These are phyloP conservation scores for Apus apus DNA, from an alignment of 2,113 vertebrate species.

Conservation along the genomic window DNA sequence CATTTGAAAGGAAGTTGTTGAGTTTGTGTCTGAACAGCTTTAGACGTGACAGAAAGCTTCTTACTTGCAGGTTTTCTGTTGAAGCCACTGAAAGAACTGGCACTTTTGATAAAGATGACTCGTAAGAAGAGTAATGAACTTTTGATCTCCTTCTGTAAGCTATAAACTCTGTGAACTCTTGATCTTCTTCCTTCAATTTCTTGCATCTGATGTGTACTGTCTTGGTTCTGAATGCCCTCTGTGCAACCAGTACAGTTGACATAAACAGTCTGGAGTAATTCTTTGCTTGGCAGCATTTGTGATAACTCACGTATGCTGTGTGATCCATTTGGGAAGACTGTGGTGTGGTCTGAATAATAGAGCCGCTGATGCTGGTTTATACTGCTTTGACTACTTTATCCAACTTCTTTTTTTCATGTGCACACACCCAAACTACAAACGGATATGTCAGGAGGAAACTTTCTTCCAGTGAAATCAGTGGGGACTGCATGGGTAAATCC, in stretches of 20 bases:
- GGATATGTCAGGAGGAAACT: not conserved
- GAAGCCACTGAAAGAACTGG: not conserved
- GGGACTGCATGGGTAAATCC: not conserved
- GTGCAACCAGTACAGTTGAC: not conserved
- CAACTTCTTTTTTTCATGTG: not conserved
- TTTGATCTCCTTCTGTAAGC: not conserved
- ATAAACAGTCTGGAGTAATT: not conserved
- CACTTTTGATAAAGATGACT: not conserved
- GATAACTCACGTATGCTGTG: not conserved
- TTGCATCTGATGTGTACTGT: not conserved
- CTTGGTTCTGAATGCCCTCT: not conserved
- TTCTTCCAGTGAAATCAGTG: not conserved
- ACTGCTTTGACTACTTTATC: not conserved
- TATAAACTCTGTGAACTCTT: not conserved
- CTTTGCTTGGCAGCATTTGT: not conserved
- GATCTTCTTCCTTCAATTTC: not conserved
- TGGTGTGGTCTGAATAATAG: not conserved
- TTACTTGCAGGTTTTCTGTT: not conserved
- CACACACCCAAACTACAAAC: conserved; percentile 3
- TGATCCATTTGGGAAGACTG: not conserved
- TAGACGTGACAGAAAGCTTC: not conserved
- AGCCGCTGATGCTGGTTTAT: not conserved
- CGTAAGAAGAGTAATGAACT: not conserved
- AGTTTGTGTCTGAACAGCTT: not conserved
- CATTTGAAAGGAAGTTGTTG: not conserved